Base-by-base conservation (phyloP, 2,797 vertebrate genomes). In the Hyperoplus lanceolatus region DNA sequence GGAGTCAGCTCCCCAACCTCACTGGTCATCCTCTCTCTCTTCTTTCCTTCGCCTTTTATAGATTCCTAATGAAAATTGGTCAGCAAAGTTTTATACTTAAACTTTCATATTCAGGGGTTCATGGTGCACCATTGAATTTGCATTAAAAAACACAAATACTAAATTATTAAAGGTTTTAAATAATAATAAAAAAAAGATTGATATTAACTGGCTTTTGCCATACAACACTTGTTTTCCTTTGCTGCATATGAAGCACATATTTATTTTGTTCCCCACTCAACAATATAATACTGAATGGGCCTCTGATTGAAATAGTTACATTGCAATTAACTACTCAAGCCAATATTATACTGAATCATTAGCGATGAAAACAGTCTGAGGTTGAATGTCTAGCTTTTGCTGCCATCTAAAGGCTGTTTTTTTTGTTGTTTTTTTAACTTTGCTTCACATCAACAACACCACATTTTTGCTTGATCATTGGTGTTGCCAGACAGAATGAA, bases 21-120 rank as follows among this genome's bases (percentile, higher is more conserved):
- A 48, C 94, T 95, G 1, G 68, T 10, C 0, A 87, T 82, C 55
- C 95, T 78, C 75, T 96, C 96, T 63, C 96, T 95, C 55, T 96
- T 96, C 85, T 90, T 93, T 61, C 82, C 92, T 0, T 67, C 71
- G 15, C 65, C 85, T 82, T 95, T 95, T 45, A 68, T 82, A 65
- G 89, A 88, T 66, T 92, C 90, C 95, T 95, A n/a, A 66, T 41
- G 50, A 69, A 80, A 81, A 29, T 29, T 6, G 3, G 18, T 74
- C 4, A 66, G 14, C 4, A 77, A 61, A 3, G 60, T 56, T 43
- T 65, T 12, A 50, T 43, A 79, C 46, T 55, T 36, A 13, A 38
- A 36, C 53, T 41, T 66, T 50, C 46, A 55, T 48, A 60, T 54
- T 42, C 5, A 6, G 29, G 38, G 16, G 14, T 46, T 54, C 29